phyloP scores from a whole-genome alignment of 1,140 invertebrate species.

The Drosophila obscura region DNA sequence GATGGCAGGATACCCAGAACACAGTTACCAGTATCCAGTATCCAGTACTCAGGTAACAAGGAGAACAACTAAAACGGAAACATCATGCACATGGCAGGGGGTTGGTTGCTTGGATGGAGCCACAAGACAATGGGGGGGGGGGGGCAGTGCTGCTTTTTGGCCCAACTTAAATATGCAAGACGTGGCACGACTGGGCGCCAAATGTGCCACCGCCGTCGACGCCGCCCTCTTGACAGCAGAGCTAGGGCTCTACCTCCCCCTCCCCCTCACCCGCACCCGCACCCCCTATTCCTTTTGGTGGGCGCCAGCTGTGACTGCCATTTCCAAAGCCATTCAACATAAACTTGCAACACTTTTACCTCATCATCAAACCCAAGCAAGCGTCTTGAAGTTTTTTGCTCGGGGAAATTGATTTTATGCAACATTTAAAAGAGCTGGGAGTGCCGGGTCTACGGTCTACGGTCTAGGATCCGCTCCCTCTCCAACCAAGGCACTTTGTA shows the following conservation, averaged over 20 bases:
- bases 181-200: slow-evolving; percentile 68
- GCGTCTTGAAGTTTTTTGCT: slow-evolving; percentile 40
- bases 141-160: background rate
- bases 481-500: slow-evolving; percentile 38
- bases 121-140: background rate
- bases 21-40: background rate
- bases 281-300: slow-evolving; percentile 4
- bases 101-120: background rate
- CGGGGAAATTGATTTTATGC: slow-evolving; percentile 79
- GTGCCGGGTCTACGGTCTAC: slow-evolving; percentile 1
- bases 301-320: slow-evolving; percentile 44
- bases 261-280: background rate
- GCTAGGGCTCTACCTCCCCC: background rate
- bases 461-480: background rate
- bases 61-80: slow-evolving; percentile 65
- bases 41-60: slow-evolving; percentile 49
- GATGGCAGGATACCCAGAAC: background rate
- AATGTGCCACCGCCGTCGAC: slow-evolving; percentile 49
- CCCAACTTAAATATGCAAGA: slow-evolving; percentile 79
- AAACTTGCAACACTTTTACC: slow-evolving; percentile 77
- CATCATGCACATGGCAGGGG: slow-evolving; percentile 31
- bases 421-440: slow-evolving; percentile 36
- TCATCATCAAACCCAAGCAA: slow-evolving; percentile 59
- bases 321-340: slow-evolving; percentile 26
- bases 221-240: too few relatives aligned